A percentile compares a stretch with the other conserved stretches of the same genome.
phyloP scores from a whole-genome alignment of 2,888 invertebrate genomes.

The Polydrusus tereticollis region DNA sequence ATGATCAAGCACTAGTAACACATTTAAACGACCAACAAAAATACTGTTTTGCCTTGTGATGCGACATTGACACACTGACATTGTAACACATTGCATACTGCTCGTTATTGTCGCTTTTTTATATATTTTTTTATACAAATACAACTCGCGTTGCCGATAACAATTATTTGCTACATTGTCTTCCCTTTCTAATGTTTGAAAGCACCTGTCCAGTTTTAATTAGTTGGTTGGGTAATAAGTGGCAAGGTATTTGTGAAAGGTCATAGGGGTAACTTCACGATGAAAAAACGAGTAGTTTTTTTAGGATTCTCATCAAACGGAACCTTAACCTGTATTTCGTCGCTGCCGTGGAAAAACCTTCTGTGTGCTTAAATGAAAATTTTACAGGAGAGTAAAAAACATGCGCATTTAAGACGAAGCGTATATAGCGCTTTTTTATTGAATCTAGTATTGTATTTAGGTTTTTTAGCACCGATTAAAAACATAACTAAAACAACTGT shows the following conservation, averaged over 20 bases:
- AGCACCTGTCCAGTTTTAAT: not conserved
- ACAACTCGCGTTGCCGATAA: constrained; percentile 1
- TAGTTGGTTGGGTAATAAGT: not conserved
- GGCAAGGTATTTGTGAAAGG: not conserved
- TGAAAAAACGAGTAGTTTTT: too few relatives aligned
- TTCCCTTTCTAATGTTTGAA: not conserved
- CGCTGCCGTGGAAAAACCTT: too few relatives aligned
- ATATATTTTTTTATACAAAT: constrained; percentile 8
- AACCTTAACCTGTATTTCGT: too few relatives aligned
- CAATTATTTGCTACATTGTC: not conserved
- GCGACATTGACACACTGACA: constrained; percentile 59
- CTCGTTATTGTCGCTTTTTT: constrained; percentile 19
- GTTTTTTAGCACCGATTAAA: too few relatives aligned
- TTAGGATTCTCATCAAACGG: too few relatives aligned
- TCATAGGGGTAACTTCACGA: not conserved
- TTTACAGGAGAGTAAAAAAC: too few relatives aligned
- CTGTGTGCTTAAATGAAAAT: too few relatives aligned
- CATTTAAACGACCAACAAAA: constrained; percentile 23
- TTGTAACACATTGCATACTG: constrained; percentile 52
- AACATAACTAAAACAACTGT: too few relatives aligned
- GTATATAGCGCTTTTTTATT: too few relatives aligned
- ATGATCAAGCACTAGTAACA: constrained; percentile 32
- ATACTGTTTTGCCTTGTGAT: constrained; percentile 49
- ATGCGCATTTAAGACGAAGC: too few relatives aligned
- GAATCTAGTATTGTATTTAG: too few relatives aligned